Base-by-base conservation (phyloP, 1,140 invertebrate genomes). In the Drosophila littoralis region DNA sequence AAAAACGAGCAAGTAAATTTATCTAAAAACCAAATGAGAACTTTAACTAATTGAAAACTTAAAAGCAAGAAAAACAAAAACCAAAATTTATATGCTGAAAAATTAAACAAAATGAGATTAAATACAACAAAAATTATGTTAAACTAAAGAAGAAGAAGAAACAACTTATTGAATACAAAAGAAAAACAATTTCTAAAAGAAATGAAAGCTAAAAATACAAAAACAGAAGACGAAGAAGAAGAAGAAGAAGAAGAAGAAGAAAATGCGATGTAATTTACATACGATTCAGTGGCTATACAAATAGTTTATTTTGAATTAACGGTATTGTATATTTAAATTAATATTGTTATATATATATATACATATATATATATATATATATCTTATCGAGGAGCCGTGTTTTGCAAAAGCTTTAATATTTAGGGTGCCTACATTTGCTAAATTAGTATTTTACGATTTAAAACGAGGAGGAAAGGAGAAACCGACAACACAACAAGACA, bases 371-470 rank as follows among this genome's bases (percentile, higher is more conserved):
- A 43, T 43, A 6, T 43, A 7, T 43, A 15, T 43, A 10, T 89
- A 82, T 85, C 77, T 91, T 77, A 91, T 75, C 81, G 84, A 90
- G 81, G 78, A 91, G 89, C 79, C 85, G 90, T 91, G 91, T 91
- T 91, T 91, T 91, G 91, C 90, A 90, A 91, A 91, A 91, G 91
- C 91, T 91, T 91, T 91, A 91, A 91, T 81, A 91, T 91, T 91
- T 91, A 91, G 86, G 91, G 91, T 91, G 91, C 91, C 91, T 91
- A 91, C 86, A 91, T 91, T 91, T 91, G 91, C 91, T 91, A 91
- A 91, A 91, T 91, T 91, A 91, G 89, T 91, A 91, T 91, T 85
- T 91, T 82, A 91, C 75, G 69, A 83, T 84, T 89, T 40, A 76
- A 82, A 83, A 81, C n/a, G n/a, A n/a, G 65, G 12, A 50, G 57